These are phyloP conservation scores for Aplidium turbinatum DNA, from an alignment of 23 tunicate genomes.

Conservation along the genomic window DNA sequence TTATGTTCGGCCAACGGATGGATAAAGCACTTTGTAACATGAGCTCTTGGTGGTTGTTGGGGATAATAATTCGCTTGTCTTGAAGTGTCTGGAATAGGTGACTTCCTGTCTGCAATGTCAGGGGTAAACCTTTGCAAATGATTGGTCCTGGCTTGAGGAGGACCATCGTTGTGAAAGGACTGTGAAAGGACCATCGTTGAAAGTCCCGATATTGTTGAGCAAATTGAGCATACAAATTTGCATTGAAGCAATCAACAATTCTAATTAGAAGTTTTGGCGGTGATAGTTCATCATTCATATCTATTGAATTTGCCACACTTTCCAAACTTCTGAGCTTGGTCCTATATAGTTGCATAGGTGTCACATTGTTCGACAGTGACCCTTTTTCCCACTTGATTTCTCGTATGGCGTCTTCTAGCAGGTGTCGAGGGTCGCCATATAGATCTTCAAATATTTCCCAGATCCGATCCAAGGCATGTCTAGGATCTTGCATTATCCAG, in stretches of 20 bases:
- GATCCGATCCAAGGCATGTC: neutral
- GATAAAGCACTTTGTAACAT: too few species aligned
- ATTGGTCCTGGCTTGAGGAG: too few species aligned
- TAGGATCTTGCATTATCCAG: neutral
- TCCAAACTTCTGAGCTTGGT: neutral
- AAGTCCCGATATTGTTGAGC: neutral
- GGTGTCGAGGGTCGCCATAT: neutral
- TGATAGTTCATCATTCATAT: neutral
- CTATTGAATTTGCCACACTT: neutral
- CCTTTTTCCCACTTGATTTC: slow-evolving; percentile 8
- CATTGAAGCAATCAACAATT: neutral
- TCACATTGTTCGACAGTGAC: neutral
- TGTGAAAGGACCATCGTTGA: neutral
- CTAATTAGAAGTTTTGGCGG: neutral
- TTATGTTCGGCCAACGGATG: too few species aligned
- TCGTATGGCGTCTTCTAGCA: slow-evolving; percentile 2
- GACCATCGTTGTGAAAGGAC: too few species aligned
- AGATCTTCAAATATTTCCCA: neutral
- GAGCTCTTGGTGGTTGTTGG: too few species aligned
- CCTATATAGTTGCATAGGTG: neutral
- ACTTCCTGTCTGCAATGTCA: too few species aligned
- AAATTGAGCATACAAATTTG: slow-evolving; percentile 1
- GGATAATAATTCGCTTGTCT: too few species aligned
- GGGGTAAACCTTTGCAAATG: too few species aligned
- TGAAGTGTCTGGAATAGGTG: too few species aligned